Conservation (phyloP, 2,888 invertebrate genomes). For the Apoda limacodes region DNA sequence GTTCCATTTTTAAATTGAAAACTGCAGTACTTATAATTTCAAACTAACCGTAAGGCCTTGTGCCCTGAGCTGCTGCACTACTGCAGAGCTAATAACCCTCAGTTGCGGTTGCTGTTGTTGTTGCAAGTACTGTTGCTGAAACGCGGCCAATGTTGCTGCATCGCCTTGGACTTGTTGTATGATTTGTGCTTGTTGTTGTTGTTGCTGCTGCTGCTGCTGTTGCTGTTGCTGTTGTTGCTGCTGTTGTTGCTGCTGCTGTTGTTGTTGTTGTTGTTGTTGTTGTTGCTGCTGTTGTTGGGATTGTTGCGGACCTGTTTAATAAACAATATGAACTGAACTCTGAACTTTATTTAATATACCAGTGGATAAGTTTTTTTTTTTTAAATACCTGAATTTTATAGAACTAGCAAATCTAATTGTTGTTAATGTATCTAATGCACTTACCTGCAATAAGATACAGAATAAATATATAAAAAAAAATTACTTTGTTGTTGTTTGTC, state of each 20-base stretch:
- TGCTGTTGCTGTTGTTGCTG: slow-evolving; percentile 32
- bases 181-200: slow-evolving; percentile 46
- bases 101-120: slow-evolving; percentile 67
- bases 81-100: slow-evolving; percentile 69
- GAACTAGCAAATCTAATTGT: slow-evolving; percentile 19
- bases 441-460: no score
- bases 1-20: no score
- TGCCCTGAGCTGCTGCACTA: slow-evolving; percentile 69
- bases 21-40: no score
- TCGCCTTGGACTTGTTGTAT: slow-evolving; percentile 47
- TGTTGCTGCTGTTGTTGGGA: slow-evolving; percentile 31
- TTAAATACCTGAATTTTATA: background rate
- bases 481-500: no score
- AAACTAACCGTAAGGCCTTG: slow-evolving; percentile 63
- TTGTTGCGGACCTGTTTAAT: slow-evolving; percentile 27
- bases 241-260: slow-evolving; percentile 32
- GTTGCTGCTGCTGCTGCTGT: slow-evolving; percentile 47
- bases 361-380: no score
- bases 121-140: slow-evolving; percentile 59
- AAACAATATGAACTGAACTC: no score
- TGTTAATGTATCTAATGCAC: slow-evolving; percentile 16
- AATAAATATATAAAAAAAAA: no score
- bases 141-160: slow-evolving; percentile 57
- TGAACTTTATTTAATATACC: no score
- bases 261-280: slow-evolving; percentile 29